phyloP scores from a whole-genome alignment of 2,113 vertebrate genomes.

The Vicugna pacos region DNA sequence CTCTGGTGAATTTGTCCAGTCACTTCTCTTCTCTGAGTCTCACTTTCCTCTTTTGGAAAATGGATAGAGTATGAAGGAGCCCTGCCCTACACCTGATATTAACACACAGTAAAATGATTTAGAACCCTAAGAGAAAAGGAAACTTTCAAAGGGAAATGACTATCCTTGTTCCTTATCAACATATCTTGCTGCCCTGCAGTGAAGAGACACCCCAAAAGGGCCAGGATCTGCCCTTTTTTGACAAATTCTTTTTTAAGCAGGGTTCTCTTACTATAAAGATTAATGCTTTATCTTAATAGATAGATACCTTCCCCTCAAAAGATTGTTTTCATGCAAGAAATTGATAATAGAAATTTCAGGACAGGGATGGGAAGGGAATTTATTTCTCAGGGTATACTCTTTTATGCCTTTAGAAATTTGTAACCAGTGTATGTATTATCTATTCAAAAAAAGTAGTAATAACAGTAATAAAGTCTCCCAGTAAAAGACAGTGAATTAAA shows the following conservation, averaged over 20 bases:
- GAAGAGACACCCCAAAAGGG: background rate
- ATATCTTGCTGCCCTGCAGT: background rate
- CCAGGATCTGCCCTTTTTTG: background rate
- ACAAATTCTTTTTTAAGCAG: background rate
- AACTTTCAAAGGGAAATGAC: background rate
- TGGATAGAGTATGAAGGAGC: background rate
- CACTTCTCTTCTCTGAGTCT: slow-evolving; percentile 23
- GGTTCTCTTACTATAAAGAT: background rate
- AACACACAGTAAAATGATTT: background rate
- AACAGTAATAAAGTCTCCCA: background rate
- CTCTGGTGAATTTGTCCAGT: background rate
- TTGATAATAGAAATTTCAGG: background rate
- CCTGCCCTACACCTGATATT: background rate
- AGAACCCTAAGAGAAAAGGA: background rate
- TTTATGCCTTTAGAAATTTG: background rate
- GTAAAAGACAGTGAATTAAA: background rate
- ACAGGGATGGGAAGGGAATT: background rate
- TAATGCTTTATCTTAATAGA: background rate
- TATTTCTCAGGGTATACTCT: background rate
- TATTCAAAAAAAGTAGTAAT: background rate
- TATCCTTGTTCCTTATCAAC: background rate
- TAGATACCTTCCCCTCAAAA: background rate
- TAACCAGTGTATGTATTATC: background rate
- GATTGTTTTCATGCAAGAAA: background rate
- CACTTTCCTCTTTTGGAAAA: slow-evolving; percentile 36